Conservation (phyloP, 2,797 vertebrate genomes). For the Austrolebias charrua region DNA sequence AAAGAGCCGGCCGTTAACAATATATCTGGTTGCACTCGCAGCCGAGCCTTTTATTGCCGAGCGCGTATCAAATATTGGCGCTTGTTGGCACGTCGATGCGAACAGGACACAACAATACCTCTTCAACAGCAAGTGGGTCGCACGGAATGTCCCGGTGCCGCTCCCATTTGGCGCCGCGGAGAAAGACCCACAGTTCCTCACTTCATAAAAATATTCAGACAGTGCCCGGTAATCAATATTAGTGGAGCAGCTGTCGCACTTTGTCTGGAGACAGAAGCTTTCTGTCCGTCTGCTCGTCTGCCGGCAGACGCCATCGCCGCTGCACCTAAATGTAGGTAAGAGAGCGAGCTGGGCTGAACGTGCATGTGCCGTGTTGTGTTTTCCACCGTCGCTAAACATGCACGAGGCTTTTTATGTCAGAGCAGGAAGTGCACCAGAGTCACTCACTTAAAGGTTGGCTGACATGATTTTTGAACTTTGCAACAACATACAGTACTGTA, state of each 20-base stretch:
- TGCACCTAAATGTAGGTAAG: conserved; percentile 37
- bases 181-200: conserved; percentile 74
- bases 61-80: conserved; percentile 68
- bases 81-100: conserved; percentile 59
- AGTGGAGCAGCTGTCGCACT: conserved; percentile 74
- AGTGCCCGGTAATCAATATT: conserved; percentile 77
- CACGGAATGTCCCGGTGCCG: conserved; percentile 21
- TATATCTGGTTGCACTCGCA: conserved; percentile 77
- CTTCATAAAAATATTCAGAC: conserved; percentile 71
- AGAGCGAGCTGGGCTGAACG: conserved; percentile 2
- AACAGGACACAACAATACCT: conserved; percentile 49
- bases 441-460: no score
- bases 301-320: conserved; percentile 13
- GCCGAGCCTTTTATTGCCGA: conserved; percentile 67
- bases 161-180: conserved; percentile 68
- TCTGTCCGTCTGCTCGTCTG: conserved; percentile 31
- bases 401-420: background rate
- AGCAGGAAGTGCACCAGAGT: background rate
- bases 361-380: background rate
- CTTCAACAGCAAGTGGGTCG: conserved; percentile 30
- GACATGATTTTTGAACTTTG: no score
- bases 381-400: background rate
- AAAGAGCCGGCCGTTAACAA: conserved; percentile 73
- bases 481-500: no score
- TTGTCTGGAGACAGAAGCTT: conserved; percentile 57